Conservation (phyloP, 2,113 vertebrate genomes). For the Mormyrus lacerda region DNA sequence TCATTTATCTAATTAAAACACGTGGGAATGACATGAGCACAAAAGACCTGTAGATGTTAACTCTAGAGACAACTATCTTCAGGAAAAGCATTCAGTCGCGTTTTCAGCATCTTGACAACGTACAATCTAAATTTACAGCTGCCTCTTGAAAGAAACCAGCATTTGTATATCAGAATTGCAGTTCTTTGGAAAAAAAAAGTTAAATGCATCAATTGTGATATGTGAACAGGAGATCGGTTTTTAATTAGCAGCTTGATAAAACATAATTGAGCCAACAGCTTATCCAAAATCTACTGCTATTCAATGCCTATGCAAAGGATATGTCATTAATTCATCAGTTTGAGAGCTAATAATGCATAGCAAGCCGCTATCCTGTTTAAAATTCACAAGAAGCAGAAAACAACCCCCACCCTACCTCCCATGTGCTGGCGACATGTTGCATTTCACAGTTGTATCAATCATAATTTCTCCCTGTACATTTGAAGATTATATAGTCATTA, state of each 20-base stretch:
- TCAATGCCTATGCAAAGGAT: not conserved
- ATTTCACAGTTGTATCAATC: not conserved
- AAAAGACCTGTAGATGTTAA: not conserved
- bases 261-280: not conserved
- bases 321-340: conserved; percentile 1
- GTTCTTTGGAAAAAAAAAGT: not conserved
- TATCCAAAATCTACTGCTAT: not conserved
- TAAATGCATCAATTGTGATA: not conserved
- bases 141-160: not conserved
- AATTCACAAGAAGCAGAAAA: not conserved
- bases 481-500: not conserved
- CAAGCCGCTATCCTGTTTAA: not conserved
- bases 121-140: not conserved
- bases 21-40: not conserved
- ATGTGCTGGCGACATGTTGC: not conserved
- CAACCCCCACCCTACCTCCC: not conserved
- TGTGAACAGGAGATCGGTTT: not conserved
- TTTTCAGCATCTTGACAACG: not conserved
- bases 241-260: conserved; percentile 11
- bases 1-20: not conserved
- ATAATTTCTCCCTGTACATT: not conserved
- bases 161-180: not conserved
- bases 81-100: not conserved
- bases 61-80: not conserved
- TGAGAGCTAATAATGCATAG: conserved; percentile 3